phyloP scores from a whole-genome alignment of 2,797 vertebrate genomes.

The Xiphorhynchus erythropygius region DNA sequence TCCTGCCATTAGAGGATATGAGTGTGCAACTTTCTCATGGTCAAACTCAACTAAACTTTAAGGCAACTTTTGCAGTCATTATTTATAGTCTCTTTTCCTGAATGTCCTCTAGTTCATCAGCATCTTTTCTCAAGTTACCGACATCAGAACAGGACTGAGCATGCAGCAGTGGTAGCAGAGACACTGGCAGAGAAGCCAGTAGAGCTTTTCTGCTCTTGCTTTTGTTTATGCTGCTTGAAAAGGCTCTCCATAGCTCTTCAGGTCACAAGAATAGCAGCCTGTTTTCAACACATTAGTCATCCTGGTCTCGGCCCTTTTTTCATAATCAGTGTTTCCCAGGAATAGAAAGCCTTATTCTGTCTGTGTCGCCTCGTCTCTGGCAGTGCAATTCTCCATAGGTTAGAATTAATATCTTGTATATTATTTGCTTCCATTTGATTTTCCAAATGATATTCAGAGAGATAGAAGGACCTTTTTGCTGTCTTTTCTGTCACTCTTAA shows the following conservation, averaged over 20 bases:
- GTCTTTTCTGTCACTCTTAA: not conserved
- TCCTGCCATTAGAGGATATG: not conserved
- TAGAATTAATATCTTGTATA: not conserved
- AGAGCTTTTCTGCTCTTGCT: constrained; percentile 2
- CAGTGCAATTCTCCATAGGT: not conserved
- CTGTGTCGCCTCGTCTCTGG: not conserved
- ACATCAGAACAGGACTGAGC: not conserved
- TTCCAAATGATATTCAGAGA: not conserved
- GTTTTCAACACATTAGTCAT: constrained; percentile 39
- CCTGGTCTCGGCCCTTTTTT: constrained; percentile 20
- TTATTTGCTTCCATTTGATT: not conserved
- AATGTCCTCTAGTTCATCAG: not conserved
- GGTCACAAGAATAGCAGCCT: constrained; percentile 59
- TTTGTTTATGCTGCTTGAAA: constrained; percentile 50
- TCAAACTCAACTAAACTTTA: not conserved
- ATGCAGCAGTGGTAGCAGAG: not conserved
- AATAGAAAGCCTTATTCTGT: constrained; percentile 34
- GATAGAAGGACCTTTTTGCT: not conserved
- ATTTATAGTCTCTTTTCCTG: not conserved
- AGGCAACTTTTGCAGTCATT: not conserved
- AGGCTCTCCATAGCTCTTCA: constrained; percentile 57
- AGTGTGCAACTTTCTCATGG: not conserved
- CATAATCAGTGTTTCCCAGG: constrained; percentile 18
- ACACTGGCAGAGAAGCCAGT: not conserved
- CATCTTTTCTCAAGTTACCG: not conserved